Evolutionary conservation across 2,888 invertebrate genomes (phyloP), one percentile per base, ranked within the genome.

Genomic region (Trichopria drosophilae): DNA sequence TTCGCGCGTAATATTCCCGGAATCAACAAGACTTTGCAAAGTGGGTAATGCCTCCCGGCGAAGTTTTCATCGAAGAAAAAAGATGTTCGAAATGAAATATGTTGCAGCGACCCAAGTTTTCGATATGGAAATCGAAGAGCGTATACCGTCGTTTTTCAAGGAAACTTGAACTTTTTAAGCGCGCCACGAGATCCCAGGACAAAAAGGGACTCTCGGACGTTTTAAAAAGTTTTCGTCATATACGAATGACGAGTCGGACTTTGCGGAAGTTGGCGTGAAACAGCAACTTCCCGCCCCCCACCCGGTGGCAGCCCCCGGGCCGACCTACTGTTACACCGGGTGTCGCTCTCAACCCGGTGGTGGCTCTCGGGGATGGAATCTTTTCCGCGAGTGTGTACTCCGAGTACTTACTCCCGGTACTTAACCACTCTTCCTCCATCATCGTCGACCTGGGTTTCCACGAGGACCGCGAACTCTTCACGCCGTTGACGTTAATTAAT

Each of bases 191-290:
- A 55, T 55, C 53, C 29, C 37, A 36, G 31, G 53, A 53, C 54
- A 58, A 57, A 59, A 59, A 59, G 43, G 43, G 49, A 35, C n/a
- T n/a, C 56, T 51, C 48, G 62, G 59, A 59, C 59, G 57, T 60
- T 59, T 60, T 42, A 41, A 58, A 62, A 60, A 60, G 55, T 53
- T 58, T 60, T 53, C 34, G 29, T 51, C 45, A 45, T n/a, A n/a
- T 13, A 10, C 51, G 55, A 57, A 59, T 59, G 62, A 60, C 53
- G 57, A 60, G 58, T 48, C 53, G 56, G 59, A 59, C 55, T 60
- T 57, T 59, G 26, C 52, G 34, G 41, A 60, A 59, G 55, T 59
- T 59, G 55, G 43, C 53, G 51, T 53, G 52, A 44, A 57, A 52
- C 53, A 49, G 55, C 52, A 45, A 53, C 54, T 51, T 58, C 45